Percentiles rank a stretch among this genome's conserved stretches.
Evolutionary conservation across 1,140 invertebrate genomes (phyloP).

Genomic region (Heliconius hermathena): DNA sequence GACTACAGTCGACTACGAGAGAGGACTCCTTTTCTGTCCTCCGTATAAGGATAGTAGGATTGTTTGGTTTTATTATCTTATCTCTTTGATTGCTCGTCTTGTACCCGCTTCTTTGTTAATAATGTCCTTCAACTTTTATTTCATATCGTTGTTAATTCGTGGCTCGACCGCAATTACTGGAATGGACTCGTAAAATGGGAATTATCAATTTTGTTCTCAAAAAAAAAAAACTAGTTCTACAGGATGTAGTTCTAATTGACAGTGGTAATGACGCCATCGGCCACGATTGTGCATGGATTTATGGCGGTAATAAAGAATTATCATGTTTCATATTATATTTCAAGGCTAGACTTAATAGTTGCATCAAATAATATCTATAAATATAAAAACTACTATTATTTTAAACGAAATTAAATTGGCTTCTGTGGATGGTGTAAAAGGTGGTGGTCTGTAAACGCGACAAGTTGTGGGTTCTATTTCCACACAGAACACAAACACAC

Average conservation of each 20-base stretch:
- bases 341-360: background rate
- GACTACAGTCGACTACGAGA: background rate
- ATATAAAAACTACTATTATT: background rate
- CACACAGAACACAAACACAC: too few species aligned
- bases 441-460: too few species aligned
- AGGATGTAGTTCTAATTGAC: constrained; percentile 31
- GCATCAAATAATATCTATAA: background rate
- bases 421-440: background rate
- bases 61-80: constrained; percentile 39
- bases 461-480: too few species aligned
- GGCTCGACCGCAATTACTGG: constrained; percentile 18
- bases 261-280: background rate
- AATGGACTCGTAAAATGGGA: constrained; percentile 2
- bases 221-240: constrained; percentile 28
- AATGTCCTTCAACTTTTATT: constrained; percentile 35
- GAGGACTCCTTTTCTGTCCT: constrained; percentile 13
- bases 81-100: constrained; percentile 32
- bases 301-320: constrained; percentile 2
- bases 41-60: constrained; percentile 21
- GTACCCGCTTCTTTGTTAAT: constrained; percentile 26
- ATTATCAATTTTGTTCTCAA: constrained; percentile 20
- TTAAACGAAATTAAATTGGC: background rate
- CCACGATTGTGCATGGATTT: background rate
- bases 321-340: background rate
- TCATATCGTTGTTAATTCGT: constrained; percentile 25